Conservation (phyloP, 2,113 vertebrate genomes). For the Haemorhous mexicanus region DNA sequence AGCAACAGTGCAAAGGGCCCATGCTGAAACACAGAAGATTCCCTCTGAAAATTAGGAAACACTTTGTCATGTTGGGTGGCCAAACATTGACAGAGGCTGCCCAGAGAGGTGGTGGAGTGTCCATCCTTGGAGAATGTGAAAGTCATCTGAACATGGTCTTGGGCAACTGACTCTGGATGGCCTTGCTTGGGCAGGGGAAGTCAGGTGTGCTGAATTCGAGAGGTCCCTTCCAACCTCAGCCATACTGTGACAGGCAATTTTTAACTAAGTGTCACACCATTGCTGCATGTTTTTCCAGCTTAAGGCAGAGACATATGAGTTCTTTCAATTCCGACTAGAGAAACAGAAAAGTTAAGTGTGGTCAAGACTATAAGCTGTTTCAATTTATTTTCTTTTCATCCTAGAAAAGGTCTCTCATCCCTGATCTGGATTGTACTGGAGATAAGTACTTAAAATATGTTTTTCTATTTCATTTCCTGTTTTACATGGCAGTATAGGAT, state of each 20-base stretch:
- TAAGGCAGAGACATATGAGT: not conserved
- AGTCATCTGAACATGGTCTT: not conserved
- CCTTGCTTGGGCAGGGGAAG: not conserved
- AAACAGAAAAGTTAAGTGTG: not conserved
- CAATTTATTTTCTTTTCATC: not conserved
- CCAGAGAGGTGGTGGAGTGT: not conserved
- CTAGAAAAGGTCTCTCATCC: not conserved
- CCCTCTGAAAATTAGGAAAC: too few species aligned
- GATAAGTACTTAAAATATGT: not conserved
- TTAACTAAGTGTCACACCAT: not conserved
- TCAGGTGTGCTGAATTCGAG: not conserved
- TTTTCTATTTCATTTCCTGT: not conserved
- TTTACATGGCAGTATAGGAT: not conserved
- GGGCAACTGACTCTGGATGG: not conserved
- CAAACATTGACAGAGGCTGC: not conserved
- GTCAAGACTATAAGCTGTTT: not conserved
- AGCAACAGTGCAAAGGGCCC: not conserved
- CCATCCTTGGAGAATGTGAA: not conserved
- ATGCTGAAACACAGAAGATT: not conserved
- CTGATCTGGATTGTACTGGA: not conserved
- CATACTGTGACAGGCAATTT: not conserved
- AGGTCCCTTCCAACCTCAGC: not conserved
- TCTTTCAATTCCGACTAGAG: not conserved
- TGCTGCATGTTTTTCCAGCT: not conserved
- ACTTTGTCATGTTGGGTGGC: rapidly evolving